These are phyloP conservation scores for Eupithecia tripunctaria DNA, from an alignment of 2,888 invertebrate genomes.

Conservation along the genomic window DNA sequence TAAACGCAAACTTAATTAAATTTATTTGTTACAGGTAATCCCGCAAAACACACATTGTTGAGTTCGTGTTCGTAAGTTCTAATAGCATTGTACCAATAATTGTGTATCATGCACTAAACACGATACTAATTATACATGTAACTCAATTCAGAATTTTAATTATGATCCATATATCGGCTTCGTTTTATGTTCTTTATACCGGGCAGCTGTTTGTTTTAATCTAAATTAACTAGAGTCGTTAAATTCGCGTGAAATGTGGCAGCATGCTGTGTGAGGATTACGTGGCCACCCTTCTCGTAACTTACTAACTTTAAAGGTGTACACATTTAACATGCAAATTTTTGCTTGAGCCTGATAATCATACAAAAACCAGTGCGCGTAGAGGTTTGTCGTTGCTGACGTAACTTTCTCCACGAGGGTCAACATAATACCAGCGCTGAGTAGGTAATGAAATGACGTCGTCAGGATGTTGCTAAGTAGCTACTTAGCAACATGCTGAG, in stretches of 20 bases:
- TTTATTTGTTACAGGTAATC: slow-evolving; percentile 55
- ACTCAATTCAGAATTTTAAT: slow-evolving; percentile 10
- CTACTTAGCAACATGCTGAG: no score
- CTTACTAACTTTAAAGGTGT: no score
- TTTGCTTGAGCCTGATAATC: no score
- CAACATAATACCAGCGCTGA: no score
- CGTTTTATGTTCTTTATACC: slow-evolving; percentile 1
- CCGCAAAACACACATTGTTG: not conserved
- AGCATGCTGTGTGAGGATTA: not conserved
- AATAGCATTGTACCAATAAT: slow-evolving; percentile 10
- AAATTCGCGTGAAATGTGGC: slow-evolving; percentile 14
- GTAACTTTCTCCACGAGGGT: no score
- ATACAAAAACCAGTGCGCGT: no score
- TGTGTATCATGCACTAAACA: not conserved
- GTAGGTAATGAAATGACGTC: no score
- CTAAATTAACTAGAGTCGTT: slow-evolving; percentile 17
- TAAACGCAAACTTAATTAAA: slow-evolving; percentile 8
- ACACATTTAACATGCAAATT: no score
- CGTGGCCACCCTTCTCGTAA: not conserved
- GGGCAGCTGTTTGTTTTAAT: slow-evolving; percentile 7
- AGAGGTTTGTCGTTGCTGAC: no score
- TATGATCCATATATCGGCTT: slow-evolving; percentile 5
- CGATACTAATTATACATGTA: slow-evolving; percentile 4
- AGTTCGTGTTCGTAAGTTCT: slow-evolving; percentile 17
- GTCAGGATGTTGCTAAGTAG: no score